Conservation (phyloP, 1,140 invertebrate species). For the Maconellicoccus hirsutus region DNA sequence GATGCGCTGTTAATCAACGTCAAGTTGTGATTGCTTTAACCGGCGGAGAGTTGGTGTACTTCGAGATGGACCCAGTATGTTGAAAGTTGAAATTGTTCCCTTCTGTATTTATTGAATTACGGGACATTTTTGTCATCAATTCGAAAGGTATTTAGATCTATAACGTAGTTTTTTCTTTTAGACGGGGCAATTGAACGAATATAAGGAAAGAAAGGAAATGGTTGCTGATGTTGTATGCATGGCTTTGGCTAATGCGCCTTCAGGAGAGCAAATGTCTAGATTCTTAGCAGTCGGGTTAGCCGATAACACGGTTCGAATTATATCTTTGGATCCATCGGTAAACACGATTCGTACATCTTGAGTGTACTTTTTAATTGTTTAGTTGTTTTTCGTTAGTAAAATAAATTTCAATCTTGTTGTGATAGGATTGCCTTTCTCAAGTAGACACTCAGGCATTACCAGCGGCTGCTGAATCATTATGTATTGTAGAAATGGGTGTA, state of each 20-base stretch:
- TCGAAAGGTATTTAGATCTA: no score
- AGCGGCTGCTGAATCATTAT: conserved; percentile 88
- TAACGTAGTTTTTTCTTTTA: conserved; percentile 42
- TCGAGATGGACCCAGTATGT: conserved; percentile 97
- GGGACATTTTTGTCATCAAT: background rate
- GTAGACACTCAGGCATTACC: conserved; percentile 96
- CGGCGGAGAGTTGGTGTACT: conserved; percentile 96
- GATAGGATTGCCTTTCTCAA: conserved; percentile 59
- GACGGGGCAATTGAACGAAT: conserved; percentile 96
- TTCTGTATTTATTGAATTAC: background rate
- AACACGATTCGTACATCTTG: conserved; percentile 32
- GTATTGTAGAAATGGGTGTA: conserved; percentile 84
- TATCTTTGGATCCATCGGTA: conserved; percentile 88
- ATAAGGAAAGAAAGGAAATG: conserved; percentile 93
- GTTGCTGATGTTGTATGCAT: conserved; percentile 95
- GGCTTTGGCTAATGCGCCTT: conserved; percentile 89
- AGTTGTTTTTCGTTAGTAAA: no score
- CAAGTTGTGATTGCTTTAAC: conserved; percentile 97
- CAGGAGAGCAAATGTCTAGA: conserved; percentile 87
- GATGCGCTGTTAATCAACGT: conserved; percentile 96
- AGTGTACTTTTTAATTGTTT: no score
- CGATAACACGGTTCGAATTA: conserved; percentile 94
- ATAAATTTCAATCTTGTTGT: no score
- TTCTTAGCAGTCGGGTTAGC: conserved; percentile 94
- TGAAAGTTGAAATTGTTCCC: no score